Base-by-base conservation (phyloP, 2,113 vertebrate genomes). In the zebrafish (Danio rerio) region DNA sequence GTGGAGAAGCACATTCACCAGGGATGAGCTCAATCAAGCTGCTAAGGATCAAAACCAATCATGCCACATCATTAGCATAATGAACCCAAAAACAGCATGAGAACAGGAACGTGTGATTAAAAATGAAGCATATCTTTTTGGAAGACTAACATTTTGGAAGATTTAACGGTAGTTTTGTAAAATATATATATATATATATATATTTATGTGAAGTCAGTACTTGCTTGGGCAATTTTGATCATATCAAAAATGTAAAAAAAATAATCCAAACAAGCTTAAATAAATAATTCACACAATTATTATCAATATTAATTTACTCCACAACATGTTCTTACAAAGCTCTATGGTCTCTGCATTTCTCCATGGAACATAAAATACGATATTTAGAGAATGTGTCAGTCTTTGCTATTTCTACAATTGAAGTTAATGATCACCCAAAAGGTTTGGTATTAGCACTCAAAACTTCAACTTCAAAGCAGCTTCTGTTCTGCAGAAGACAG, bases 11-110 rank as follows among this genome's bases (percentile, higher is more conserved):
- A 52, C 11, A 72, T 66, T 69, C 83, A 55, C 84, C 62, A 81
- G 84, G 85, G 82, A 88, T 79, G 81, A 75, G 74, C 84, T 82
- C 86, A 75, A 88, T 83, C 21, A 74, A 90, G 88, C 83, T 47
- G 66, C 2, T 71, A 79, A 55, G 78, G 86, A 89, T 92, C 87
- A 89, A 88, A 91, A 84, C 73, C 87, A 89, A 89, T 90, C 87
- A 88, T 6, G 52, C 75, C 81, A 81, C 85, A 87, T 89, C 81
- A 86, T 70, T 50, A 65, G 68, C 71, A 78, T 83, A 87, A 90
- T 87, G 77, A 78, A 83, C 74, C 56, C 74, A 66, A 78, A 77
- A 65, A 73, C 53, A 50, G 12, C 9, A 72, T 63, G 63, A n/a
- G 43, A 59, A 81, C 56, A 42, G 69, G 63, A 58, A 69, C 63